Evolutionary conservation across 2,797 vertebrate genomes (phyloP), one percentile per base, ranked within the genome.

Genomic region (Enteromius afrohamiltoni): DNA sequence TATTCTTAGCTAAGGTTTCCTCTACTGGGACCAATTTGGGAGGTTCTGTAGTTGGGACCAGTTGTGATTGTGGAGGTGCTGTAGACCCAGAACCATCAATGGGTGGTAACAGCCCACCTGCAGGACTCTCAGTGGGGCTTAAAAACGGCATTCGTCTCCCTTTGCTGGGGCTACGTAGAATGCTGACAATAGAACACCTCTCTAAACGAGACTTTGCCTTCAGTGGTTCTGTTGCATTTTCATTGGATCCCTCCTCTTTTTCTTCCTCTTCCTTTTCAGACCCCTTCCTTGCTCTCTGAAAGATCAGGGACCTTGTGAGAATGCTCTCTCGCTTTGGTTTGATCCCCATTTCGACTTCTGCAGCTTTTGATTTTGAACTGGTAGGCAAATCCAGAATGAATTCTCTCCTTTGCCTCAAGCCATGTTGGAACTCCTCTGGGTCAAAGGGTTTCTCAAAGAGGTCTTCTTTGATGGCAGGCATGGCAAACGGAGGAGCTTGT

Each of bases 401-500:
- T 34, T 89, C 89, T 65, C 91, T 90, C 88, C 96, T 89, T 92
- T 95, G 92, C 90, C 96, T 94, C 87, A 98, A 89, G n/a, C 98
- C 98, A 81, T 97, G 91, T 45, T 93, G 94, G 84, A 99, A 99
- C 58, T 96, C 86, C 0, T 92, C 94, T 0, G 96, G 95, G 87
- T 99, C 97, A 85, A 98, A 97, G 0, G 95, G 92, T 91, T 98
- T 99, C 90, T 98, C 97, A 3, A 95, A 92, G 78, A 92, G 94
- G 89, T 95, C 97, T 89, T 99, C 97, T 9, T 92, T 96, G 88
- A 99, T 99, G 1, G 96, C 95, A 4, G 98, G 97, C 96, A 99
- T 94, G 11, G 93, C 97, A 0, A 96, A 98, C 5, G 94, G 93
- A 2, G 96, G 96, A 70, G 95, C 92, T 1, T 95, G 94, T 0